Percentiles rank a stretch among this genome's conserved stretches.
Evolutionary conservation across 2,797 vertebrate genomes (phyloP).

Genomic region (Botia kubotai): DNA sequence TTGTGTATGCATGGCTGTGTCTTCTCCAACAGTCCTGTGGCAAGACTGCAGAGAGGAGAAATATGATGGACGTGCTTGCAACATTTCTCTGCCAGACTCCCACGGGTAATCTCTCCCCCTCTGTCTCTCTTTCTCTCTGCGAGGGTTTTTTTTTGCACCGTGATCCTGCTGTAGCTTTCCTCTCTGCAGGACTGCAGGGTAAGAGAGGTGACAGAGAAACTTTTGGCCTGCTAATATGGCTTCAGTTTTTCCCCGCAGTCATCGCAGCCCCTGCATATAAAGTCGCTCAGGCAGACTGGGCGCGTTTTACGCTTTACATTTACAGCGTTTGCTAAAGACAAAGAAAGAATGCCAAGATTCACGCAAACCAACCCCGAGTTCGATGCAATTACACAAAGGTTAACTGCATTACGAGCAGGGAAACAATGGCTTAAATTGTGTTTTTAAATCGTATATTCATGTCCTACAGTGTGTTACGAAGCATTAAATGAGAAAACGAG

Average conservation of each 20-base stretch:
- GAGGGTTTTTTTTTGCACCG: constrained; percentile 52
- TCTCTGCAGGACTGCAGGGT: constrained; percentile 44
- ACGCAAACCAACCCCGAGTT: constrained; percentile 20
- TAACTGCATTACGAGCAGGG: constrained; percentile 29
- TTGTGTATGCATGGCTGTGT: constrained; percentile 12
- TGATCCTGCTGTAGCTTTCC: constrained; percentile 33
- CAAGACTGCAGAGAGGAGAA: constrained; percentile 6
- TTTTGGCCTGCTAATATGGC: constrained; percentile 51
- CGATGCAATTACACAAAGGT: constrained; percentile 47
- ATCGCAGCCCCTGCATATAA: constrained; percentile 20
- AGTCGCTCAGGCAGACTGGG: constrained; percentile 9
- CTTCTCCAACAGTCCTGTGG: not conserved
- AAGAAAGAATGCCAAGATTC: not conserved
- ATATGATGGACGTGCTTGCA: constrained; percentile 55
- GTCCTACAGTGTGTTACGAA: constrained; percentile 25
- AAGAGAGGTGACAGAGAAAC: constrained; percentile 48
- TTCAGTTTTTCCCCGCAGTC: constrained; percentile 18
- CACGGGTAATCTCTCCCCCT: constrained; percentile 47
- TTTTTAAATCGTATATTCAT: constrained; percentile 32
- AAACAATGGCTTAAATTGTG: constrained; percentile 36
- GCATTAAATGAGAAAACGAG: constrained; percentile 42
- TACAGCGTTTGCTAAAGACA: not conserved
- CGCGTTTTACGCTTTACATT: constrained; percentile 29
- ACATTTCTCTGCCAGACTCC: constrained; percentile 67
- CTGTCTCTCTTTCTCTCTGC: constrained; percentile 3